phyloP scores from a whole-genome alignment of 2,888 invertebrate genomes.

The Drosophila melanosoma region DNA sequence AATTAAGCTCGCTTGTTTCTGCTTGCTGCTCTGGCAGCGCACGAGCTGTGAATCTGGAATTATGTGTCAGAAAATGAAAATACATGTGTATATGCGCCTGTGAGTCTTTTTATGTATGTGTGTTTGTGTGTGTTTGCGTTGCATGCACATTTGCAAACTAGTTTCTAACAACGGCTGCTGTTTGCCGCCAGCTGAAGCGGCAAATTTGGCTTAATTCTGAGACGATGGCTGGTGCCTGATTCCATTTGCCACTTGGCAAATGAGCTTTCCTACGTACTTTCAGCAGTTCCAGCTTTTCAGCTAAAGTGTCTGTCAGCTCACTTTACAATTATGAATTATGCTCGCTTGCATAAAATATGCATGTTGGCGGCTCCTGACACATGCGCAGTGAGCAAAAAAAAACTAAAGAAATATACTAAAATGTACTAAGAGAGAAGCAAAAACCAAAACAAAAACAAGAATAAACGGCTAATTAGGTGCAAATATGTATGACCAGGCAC shows the following conservation, averaged over 20 bases:
- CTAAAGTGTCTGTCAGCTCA: slow-evolving; percentile 60
- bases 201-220: slow-evolving; percentile 77
- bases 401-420: neutral
- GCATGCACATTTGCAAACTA: slow-evolving; percentile 65
- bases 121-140: slow-evolving; percentile 15
- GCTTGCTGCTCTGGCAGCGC: slow-evolving; percentile 52
- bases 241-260: slow-evolving; percentile 41
- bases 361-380: slow-evolving; percentile 46
- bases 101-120: slow-evolving; percentile 10
- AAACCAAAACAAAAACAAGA: slow-evolving; percentile 19
- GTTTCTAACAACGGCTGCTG: slow-evolving; percentile 55
- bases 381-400: slow-evolving; percentile 30
- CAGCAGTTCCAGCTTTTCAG: slow-evolving; percentile 38
- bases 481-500: slow-evolving; percentile 71
- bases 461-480: slow-evolving; percentile 75
- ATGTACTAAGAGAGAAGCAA: slow-evolving; percentile 2
- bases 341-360: slow-evolving; percentile 68
- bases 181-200: slow-evolving; percentile 70
- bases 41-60: slow-evolving; percentile 77
- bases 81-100: slow-evolving; percentile 53
- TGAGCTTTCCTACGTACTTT: slow-evolving; percentile 28
- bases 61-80: slow-evolving; percentile 82
- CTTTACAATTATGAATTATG: slow-evolving; percentile 71
- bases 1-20: slow-evolving; percentile 77
- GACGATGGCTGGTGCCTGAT: slow-evolving; percentile 42